Evolutionary conservation across 2,888 invertebrate genomes (phyloP).

Genomic region (Andrena haemorrhoa): DNA sequence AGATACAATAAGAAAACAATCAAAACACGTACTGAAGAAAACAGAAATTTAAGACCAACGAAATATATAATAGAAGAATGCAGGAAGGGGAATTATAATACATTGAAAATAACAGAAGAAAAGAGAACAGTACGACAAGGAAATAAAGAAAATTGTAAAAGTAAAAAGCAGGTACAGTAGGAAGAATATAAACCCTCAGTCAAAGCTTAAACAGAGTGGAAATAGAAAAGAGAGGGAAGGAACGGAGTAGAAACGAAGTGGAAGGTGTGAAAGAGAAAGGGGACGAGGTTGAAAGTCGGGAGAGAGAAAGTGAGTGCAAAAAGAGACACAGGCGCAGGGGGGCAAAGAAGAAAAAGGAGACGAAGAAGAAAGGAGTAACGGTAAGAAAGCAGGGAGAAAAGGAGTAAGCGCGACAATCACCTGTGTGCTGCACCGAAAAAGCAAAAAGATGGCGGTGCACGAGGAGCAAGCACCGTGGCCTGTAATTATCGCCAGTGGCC

Average conservation of each 20-base stretch:
- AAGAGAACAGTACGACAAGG: too few species aligned
- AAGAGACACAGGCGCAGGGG: neutral
- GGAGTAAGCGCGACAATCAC: constrained; percentile 58
- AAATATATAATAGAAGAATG: too few species aligned
- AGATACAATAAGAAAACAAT: too few species aligned
- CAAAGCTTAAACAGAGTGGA: neutral
- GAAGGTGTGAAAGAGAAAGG: constrained; percentile 37
- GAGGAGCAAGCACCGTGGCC: constrained; percentile 52
- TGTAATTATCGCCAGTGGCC: constrained; percentile 82
- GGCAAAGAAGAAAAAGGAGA: neutral
- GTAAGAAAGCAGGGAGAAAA: constrained; percentile 66
- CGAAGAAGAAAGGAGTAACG: constrained; percentile 46
- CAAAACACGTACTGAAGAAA: too few species aligned
- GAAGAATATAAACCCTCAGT: neutral
- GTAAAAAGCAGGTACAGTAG: neutral
- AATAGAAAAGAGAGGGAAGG: neutral
- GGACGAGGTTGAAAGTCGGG: constrained; percentile 30
- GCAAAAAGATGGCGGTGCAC: constrained; percentile 62
- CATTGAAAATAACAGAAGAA: too few species aligned
- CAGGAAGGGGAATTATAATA: too few species aligned
- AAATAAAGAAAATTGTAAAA: too few species aligned
- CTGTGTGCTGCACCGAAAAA: constrained; percentile 51
- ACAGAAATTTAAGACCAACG: too few species aligned
- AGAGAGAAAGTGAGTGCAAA: neutral
- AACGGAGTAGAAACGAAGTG: constrained; percentile 29